phyloP scores from a whole-genome alignment of 2,888 invertebrate genomes.

The Vanessa cardui region DNA sequence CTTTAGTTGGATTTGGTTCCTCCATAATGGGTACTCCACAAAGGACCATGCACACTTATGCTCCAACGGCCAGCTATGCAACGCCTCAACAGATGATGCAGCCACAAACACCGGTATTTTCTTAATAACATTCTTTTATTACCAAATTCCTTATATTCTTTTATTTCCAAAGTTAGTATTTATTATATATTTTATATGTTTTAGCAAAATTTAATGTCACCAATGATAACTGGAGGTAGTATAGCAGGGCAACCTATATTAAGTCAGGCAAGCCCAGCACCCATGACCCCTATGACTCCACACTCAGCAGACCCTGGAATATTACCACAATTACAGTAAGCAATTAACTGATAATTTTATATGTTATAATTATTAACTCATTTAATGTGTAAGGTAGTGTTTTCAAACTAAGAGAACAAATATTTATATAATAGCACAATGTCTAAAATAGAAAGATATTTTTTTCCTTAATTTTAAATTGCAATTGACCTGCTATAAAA shows the following conservation, averaged over 20 bases:
- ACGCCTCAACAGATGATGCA: conserved; percentile 94
- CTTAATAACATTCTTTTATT: not conserved
- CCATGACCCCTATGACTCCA: conserved; percentile 95
- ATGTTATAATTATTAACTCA: no score
- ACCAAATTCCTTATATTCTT: no score
- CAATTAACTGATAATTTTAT: not conserved
- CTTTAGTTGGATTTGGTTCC: conserved; percentile 83
- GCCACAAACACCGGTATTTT: conserved; percentile 92
- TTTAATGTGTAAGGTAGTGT: no score
- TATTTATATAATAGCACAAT: no score
- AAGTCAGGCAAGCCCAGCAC: conserved; percentile 88
- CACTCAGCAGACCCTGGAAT: conserved; percentile 96
- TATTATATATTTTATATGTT: conserved; percentile 43
- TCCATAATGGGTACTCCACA: conserved; percentile 86
- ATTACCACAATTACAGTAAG: conserved; percentile 95
- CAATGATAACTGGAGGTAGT: conserved; percentile 86
- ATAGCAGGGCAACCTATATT: conserved; percentile 84
- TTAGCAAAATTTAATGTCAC: conserved; percentile 93
- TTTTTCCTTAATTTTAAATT: no score
- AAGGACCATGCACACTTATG: conserved; percentile 89
- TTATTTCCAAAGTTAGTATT: no score
- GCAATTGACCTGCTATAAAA: no score
- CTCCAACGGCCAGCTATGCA: conserved; percentile 88
- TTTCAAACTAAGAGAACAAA: no score
- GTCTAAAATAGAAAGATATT: no score